phyloP scores from a whole-genome alignment of 2,888 invertebrate species.

The Bugulina stolonifera region DNA sequence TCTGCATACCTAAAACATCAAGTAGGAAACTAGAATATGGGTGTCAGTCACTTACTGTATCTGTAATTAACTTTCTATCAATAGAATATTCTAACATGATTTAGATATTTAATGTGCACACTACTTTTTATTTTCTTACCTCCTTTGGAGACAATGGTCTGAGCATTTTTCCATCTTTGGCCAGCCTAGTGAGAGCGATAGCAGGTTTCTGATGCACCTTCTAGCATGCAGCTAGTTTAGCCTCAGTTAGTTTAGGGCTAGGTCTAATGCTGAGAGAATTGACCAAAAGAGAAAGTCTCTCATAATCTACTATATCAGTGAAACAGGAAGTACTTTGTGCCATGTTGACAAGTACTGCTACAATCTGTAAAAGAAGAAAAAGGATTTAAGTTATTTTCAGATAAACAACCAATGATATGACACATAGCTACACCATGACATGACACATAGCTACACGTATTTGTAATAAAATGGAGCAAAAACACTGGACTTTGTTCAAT shows the following conservation, averaged over 20 bases:
- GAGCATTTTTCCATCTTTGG: constrained; percentile 45
- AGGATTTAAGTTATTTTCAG: no score
- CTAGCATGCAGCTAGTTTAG: constrained; percentile 64
- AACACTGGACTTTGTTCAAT: no score
- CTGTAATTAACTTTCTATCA: no score
- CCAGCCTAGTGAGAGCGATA: constrained; percentile 66
- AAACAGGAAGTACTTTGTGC: constrained; percentile 64
- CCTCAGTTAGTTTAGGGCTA: constrained; percentile 54
- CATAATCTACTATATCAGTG: constrained; percentile 61
- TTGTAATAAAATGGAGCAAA: no score
- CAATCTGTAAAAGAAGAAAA: constrained; percentile 65
- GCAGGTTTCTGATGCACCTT: constrained; percentile 75
- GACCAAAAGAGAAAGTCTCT: constrained; percentile 66
- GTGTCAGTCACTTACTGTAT: no score
- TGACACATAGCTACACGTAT: no score
- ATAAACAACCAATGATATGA: no score
- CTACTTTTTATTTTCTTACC: no score
- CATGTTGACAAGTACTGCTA: constrained; percentile 80
- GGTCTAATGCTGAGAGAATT: constrained; percentile 65
- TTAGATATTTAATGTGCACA: no score
- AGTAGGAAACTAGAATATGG: no score
- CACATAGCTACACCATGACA: no score
- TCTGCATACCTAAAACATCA: constrained; percentile 53
- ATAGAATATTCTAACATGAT: no score
- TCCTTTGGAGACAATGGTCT: constrained; percentile 50